Conservation (phyloP, 2,888 invertebrate species). For the Diaphora mendica region DNA sequence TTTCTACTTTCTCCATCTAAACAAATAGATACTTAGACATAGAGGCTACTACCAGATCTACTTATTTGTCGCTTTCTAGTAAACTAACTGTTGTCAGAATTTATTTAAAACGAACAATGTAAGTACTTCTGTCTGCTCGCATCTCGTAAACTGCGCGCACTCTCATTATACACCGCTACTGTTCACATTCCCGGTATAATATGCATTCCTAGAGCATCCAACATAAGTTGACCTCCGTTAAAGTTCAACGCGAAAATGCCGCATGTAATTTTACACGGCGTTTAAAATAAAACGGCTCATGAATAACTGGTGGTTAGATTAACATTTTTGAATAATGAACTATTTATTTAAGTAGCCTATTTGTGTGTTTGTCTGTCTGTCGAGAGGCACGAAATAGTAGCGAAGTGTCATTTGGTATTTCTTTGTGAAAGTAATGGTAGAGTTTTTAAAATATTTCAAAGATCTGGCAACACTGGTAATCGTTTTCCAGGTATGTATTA, state of each 20-base stretch:
- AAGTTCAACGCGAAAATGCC: slow-evolving; percentile 8
- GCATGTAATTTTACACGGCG: slow-evolving; percentile 22
- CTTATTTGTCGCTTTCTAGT: slow-evolving; percentile 27
- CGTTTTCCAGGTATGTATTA: slow-evolving; percentile 24
- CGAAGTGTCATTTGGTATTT: slow-evolving; percentile 60
- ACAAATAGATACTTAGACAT: not conserved
- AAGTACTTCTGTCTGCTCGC: slow-evolving; percentile 30
- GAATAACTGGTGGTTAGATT: slow-evolving; percentile 48
- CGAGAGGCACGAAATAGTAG: slow-evolving; percentile 65
- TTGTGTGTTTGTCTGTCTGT: slow-evolving; percentile 66
- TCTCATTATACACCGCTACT: slow-evolving; percentile 52
- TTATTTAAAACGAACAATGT: slow-evolving; percentile 47
- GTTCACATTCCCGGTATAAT: slow-evolving; percentile 43
- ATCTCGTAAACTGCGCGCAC: slow-evolving; percentile 44
- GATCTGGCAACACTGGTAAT: slow-evolving; percentile 34
- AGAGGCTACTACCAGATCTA: slow-evolving; percentile 3
- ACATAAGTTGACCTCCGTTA: slow-evolving; percentile 26
- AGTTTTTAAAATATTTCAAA: slow-evolving; percentile 37
- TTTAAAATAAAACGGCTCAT: slow-evolving; percentile 39
- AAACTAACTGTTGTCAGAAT: slow-evolving; percentile 38
- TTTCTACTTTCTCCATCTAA: not conserved
- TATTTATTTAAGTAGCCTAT: slow-evolving; percentile 77
- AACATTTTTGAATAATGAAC: slow-evolving; percentile 71
- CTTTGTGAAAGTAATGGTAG: slow-evolving; percentile 53
- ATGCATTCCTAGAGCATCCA: slow-evolving; percentile 44